Evolutionary conservation across 2,797 vertebrate genomes (phyloP).

Genomic region (Sebastes melanostomus): DNA sequence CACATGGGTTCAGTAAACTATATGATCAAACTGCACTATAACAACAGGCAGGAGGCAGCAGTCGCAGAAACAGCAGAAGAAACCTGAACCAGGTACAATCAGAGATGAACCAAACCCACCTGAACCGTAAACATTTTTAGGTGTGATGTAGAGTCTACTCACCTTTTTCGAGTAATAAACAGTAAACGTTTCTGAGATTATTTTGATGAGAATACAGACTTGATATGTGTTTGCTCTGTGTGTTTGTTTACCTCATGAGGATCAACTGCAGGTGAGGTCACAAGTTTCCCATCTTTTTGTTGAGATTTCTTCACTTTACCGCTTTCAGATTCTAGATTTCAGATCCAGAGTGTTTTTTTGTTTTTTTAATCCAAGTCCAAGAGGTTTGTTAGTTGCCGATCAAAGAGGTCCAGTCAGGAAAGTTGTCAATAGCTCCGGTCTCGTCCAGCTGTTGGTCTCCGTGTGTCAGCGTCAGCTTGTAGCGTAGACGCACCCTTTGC

Average conservation of each 20-base stretch:
- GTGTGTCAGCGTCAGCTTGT: slow-evolving; percentile 82
- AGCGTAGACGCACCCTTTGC: slow-evolving; percentile 83
- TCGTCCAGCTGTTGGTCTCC: slow-evolving; percentile 75
- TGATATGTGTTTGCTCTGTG: background rate
- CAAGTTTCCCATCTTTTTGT: background rate
- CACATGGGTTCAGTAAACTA: background rate
- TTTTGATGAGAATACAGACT: background rate
- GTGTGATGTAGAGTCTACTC: background rate
- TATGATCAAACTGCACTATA: background rate
- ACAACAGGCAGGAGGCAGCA: background rate
- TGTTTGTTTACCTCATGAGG: background rate
- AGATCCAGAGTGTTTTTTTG: background rate
- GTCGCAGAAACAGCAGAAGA: background rate
- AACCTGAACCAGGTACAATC: background rate
- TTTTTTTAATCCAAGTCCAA: background rate
- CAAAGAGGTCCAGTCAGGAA: slow-evolving; percentile 82
- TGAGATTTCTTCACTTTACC: background rate
- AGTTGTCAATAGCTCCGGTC: slow-evolving; percentile 81
- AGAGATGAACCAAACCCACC: background rate
- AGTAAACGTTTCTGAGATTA: background rate
- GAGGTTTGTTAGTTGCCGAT: slow-evolving; percentile 10
- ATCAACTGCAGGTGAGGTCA: background rate
- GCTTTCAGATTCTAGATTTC: background rate
- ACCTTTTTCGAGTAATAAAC: background rate
- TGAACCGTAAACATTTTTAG: background rate